These are phyloP conservation scores for Uromys caudimaculatus DNA, from an alignment of 2,797 vertebrate species.

Conservation along the genomic window DNA sequence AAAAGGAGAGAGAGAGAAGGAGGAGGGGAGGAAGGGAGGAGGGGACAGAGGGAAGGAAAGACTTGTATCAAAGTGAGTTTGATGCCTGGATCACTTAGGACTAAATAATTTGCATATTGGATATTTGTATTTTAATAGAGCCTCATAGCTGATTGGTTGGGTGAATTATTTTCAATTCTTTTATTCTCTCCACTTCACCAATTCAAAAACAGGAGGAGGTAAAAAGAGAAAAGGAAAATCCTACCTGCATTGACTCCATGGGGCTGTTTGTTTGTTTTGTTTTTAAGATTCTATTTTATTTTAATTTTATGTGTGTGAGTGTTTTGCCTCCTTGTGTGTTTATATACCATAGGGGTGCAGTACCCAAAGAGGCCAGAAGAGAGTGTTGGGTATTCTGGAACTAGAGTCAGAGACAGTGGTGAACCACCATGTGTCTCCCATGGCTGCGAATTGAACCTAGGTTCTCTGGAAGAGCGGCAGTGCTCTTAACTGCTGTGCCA, in stretches of 20 bases:
- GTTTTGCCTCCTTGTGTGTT: neutral
- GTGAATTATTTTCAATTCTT: neutral
- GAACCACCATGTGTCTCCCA: neutral
- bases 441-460: neutral
- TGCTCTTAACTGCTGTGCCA: neutral
- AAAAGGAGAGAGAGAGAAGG: no score
- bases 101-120: neutral
- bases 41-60: no score
- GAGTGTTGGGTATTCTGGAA: neutral
- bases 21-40: no score
- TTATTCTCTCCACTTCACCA: neutral
- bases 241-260: neutral
- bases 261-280: neutral
- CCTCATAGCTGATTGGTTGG: neutral
- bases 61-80: neutral
- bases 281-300: neutral
- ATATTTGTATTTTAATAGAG: conserved; percentile 1
- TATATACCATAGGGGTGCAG: neutral
- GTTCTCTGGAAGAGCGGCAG: neutral
- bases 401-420: neutral
- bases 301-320: neutral
- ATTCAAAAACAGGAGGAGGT: neutral
- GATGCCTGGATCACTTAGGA: neutral
- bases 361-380: neutral
- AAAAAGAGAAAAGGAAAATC: neutral